phyloP scores from a whole-genome alignment of 2,797 vertebrate species.

The Smutsia gigantea region DNA sequence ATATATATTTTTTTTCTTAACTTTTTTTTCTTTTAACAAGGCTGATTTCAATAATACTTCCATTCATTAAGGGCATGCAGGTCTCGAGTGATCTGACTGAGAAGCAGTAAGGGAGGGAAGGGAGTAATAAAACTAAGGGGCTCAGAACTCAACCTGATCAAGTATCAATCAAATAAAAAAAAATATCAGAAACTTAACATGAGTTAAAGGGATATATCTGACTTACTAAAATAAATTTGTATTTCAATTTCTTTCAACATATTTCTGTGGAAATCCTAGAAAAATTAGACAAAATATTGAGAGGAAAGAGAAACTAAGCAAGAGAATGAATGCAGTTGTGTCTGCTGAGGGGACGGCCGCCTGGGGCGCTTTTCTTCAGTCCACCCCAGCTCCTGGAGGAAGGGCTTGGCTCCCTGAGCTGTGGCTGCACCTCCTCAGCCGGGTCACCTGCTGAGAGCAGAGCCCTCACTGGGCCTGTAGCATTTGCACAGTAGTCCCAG shows the following conservation, averaged over 20 bases:
- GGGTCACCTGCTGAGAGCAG: not conserved
- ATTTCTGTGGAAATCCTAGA: not conserved
- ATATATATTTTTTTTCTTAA: not conserved
- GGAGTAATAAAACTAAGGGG: not conserved
- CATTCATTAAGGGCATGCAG: not conserved
- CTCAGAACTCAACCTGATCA: too few relatives aligned
- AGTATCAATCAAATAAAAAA: not conserved
- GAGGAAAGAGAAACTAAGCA: not conserved
- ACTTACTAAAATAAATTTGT: not conserved
- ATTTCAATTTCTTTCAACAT: not conserved
- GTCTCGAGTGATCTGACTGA: not conserved
- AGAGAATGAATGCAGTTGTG: not conserved
- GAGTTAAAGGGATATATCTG: not conserved
- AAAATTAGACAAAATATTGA: not conserved
- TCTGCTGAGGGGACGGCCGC: not conserved
- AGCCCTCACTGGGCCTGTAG: not conserved
- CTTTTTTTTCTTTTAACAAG: not conserved
- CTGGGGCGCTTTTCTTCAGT: fast-evolving
- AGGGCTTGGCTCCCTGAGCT: fast-evolving
- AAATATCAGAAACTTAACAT: not conserved
- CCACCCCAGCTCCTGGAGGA: fast-evolving
- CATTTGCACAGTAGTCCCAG: not conserved
- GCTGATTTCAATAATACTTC: not conserved
- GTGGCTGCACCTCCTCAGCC: not conserved
- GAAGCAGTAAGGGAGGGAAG: not conserved